A percentile compares a stretch with the other conserved stretches of the same genome.
These are phyloP conservation scores for Dendroctonus ponderosae DNA, from an alignment of 1,140 invertebrate genomes.

Conservation along the genomic window DNA sequence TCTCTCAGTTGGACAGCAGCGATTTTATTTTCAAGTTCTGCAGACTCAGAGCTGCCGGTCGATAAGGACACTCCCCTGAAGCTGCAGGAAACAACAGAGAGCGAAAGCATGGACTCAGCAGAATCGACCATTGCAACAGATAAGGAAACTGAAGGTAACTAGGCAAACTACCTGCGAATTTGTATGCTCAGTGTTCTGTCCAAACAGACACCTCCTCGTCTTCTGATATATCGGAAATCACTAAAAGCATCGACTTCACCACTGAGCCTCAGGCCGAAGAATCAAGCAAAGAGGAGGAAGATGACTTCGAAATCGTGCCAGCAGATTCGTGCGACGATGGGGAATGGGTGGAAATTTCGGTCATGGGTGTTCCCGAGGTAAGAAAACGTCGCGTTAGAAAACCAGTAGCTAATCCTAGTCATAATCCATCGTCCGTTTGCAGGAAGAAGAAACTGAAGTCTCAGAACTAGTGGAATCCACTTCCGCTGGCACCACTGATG, in stretches of 20 bases:
- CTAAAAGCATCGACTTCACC: constrained; percentile 44
- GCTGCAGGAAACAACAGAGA: constrained; percentile 15
- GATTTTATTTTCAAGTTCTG: constrained; percentile 5
- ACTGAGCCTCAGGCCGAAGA: constrained; percentile 39
- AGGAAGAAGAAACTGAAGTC: constrained; percentile 12
- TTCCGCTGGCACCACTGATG: constrained; percentile 18
- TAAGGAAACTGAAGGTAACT: constrained; percentile 21
- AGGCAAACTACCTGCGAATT: no score
- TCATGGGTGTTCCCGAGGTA: constrained; percentile 11
- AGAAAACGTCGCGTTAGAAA: neutral
- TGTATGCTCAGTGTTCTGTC: neutral
- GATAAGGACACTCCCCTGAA: constrained; percentile 55
- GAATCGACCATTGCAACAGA: neutral
- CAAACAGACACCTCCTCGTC: constrained; percentile 7
- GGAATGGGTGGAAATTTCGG: constrained; percentile 56
- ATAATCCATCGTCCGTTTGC: neutral
- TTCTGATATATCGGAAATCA: constrained; percentile 41
- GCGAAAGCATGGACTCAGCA: neutral
- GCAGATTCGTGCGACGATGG: constrained; percentile 60
- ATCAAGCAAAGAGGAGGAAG: constrained; percentile 41
- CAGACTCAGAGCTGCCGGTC: constrained; percentile 55
- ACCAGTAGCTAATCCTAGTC: neutral
- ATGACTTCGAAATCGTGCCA: constrained; percentile 54
- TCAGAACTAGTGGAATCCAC: constrained; percentile 6
- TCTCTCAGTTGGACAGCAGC: neutral